Evolutionary conservation across 1,140 invertebrate species (phyloP), one percentile per base, ranked within the genome.

Genomic region (Solen grandis): DNA sequence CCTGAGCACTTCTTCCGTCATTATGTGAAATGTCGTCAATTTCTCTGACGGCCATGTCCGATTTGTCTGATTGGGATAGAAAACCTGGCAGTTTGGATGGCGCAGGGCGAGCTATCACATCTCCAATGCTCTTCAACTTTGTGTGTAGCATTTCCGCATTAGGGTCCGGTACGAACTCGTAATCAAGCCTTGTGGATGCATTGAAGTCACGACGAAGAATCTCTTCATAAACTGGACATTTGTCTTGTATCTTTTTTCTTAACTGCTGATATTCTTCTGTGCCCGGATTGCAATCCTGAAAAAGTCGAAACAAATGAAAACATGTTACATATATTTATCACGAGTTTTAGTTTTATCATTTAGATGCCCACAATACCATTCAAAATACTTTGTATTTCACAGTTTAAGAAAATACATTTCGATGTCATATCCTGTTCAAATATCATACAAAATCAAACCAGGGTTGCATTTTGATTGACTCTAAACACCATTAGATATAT

Each of bases 211-310:
- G 38, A 25, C 77, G 57, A 0, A 80, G 33, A 62, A 80, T 80
- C 35, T 80, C 77, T 33, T 80, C 68, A 46, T 80, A 80, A n/a
- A 80, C 60, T 5, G 66, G 77, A 55, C 77, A 72, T 65, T 80
- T 80, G 0, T 63, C 41, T n/a, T 60, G 55, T 1, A 80, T 16
- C 14, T 70, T 63, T 31, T n/a, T 70, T 36, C 72, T 80, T 0
- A 73, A 4, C 25, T 19, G 14, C 31, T 54, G 62, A 36, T 63
- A 73, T 19, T 80, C 46, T 0, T 72, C 60, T n/a, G n/a, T 50
- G 16, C 19, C 27, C 2, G 52, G 50, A 19, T 31, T n/a, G 54
- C 75, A 38, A 1, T n/a, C 2, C 75, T 78, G 63, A 41, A 69
- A 68, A 22, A 3, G 63, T 22, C 38, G 1, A 41, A 38, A 60